Evolutionary conservation across 2,888 invertebrate species (phyloP).

Genomic region (Eupelmus urozonus): DNA sequence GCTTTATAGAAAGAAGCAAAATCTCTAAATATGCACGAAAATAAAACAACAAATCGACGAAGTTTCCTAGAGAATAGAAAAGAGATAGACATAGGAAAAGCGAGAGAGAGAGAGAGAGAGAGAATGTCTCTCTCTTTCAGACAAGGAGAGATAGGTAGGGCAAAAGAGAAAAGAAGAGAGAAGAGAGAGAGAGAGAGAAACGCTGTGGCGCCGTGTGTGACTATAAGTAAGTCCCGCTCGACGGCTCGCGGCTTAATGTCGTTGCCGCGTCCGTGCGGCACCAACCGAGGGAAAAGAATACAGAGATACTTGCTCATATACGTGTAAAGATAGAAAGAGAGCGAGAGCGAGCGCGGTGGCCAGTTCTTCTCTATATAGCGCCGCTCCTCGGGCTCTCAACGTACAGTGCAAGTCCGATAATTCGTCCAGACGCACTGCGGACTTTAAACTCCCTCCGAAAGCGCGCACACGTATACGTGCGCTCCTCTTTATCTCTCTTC

Average conservation of each 20-base stretch:
- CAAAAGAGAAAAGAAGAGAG: constrained; percentile 19
- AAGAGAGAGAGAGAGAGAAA: constrained; percentile 33
- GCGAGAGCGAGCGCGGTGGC: neutral
- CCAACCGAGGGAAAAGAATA: constrained; percentile 72
- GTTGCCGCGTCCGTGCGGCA: constrained; percentile 76
- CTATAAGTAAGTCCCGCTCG: constrained; percentile 75
- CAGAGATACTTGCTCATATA: constrained; percentile 28
- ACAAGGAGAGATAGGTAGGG: constrained; percentile 14
- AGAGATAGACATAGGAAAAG: neutral
- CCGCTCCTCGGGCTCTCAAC: constrained; percentile 39
- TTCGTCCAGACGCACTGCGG: constrained; percentile 58
- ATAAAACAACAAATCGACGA: too few relatives aligned
- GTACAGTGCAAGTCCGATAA: constrained; percentile 51
- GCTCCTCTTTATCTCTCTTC: too few relatives aligned
- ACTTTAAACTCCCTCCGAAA: constrained; percentile 51
- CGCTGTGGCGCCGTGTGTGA: constrained; percentile 54
- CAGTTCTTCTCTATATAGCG: constrained; percentile 43
- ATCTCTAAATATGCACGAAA: neutral
- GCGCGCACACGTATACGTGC: constrained; percentile 8
- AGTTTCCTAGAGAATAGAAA: neutral
- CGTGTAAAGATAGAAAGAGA: neutral
- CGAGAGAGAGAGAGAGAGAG: constrained; percentile 10
- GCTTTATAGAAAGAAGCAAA: neutral
- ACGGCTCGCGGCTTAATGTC: constrained; percentile 74
- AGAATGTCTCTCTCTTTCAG: constrained; percentile 11